Conservation (phyloP, 2,797 vertebrate species). For the Mormyrops boulengeri region DNA sequence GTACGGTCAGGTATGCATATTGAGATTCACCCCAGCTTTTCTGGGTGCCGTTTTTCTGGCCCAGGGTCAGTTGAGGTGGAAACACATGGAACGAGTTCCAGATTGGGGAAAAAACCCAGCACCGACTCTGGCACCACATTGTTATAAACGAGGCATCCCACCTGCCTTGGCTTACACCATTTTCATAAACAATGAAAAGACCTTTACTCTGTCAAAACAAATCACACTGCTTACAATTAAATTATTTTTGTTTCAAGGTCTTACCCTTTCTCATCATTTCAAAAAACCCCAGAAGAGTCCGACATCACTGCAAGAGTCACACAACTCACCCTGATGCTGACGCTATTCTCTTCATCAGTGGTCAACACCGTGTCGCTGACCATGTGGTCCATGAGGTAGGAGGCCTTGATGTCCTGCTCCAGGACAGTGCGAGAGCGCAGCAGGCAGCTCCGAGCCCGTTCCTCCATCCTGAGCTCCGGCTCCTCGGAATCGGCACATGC, state of each 20-base stretch:
- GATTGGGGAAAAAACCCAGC: neutral
- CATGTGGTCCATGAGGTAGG: conserved; percentile 90
- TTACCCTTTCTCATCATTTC: neutral
- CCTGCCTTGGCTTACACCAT: neutral
- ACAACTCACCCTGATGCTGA: conserved; percentile 67
- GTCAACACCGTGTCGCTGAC: conserved; percentile 77
- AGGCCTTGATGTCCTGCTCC: conserved; percentile 83
- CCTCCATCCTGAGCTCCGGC: conserved; percentile 62
- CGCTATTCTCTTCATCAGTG: conserved; percentile 72
- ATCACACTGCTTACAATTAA: neutral
- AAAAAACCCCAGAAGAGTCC: neutral
- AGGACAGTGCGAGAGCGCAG: conserved; percentile 68
- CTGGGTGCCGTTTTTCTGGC: neutral
- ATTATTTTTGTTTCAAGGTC: neutral
- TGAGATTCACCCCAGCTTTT: neutral
- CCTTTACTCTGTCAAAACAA: neutral
- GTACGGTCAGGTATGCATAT: too few species aligned
- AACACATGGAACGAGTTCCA: neutral
- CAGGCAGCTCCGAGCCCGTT: conserved; percentile 75
- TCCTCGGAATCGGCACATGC: neutral
- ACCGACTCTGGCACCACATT: neutral
- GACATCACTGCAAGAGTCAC: neutral
- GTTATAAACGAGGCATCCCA: neutral
- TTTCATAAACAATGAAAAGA: neutral
- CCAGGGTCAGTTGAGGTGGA: neutral